Conservation (phyloP, 2,113 vertebrate genomes). For the Cyanistes caeruleus region DNA sequence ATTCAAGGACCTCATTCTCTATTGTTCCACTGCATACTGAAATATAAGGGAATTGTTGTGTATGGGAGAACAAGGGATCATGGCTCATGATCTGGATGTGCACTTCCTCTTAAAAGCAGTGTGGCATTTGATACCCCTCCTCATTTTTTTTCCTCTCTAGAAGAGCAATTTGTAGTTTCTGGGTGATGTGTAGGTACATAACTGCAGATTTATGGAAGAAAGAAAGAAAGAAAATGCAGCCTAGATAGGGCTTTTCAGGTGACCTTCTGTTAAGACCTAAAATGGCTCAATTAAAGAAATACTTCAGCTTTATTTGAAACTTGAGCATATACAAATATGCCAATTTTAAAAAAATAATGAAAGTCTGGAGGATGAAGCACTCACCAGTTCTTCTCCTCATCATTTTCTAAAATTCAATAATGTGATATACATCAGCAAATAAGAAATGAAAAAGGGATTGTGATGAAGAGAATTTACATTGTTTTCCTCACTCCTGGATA, state of each 20-base stretch:
- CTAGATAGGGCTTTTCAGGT: neutral
- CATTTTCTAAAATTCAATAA: slow-evolving; percentile 61
- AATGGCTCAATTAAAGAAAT: slow-evolving; percentile 50
- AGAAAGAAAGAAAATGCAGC: neutral
- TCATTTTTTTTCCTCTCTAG: neutral
- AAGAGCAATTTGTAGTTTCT: neutral
- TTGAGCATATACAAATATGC: slow-evolving; percentile 14
- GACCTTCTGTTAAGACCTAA: neutral
- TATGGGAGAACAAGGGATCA: neutral
- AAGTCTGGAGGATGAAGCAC: slow-evolving; percentile 35
- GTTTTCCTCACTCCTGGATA: slow-evolving; percentile 49
- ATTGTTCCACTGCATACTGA: neutral
- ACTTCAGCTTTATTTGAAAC: slow-evolving; percentile 61
- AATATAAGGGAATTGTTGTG: neutral
- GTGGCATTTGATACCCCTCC: accelerated
- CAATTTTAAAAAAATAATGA: slow-evolving; percentile 7
- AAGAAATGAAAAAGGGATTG: slow-evolving; percentile 60
- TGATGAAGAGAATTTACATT: slow-evolving; percentile 42
- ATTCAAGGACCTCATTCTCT: neutral
- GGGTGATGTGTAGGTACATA: neutral
- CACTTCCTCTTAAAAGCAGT: neutral
- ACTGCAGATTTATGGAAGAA: neutral
- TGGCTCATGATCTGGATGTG: neutral
- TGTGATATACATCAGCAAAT: slow-evolving; percentile 63
- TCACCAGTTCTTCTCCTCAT: slow-evolving; percentile 15